These are phyloP conservation scores for Frankliniella intonsa DNA, from an alignment of 2,888 invertebrate species.

Conservation along the genomic window DNA sequence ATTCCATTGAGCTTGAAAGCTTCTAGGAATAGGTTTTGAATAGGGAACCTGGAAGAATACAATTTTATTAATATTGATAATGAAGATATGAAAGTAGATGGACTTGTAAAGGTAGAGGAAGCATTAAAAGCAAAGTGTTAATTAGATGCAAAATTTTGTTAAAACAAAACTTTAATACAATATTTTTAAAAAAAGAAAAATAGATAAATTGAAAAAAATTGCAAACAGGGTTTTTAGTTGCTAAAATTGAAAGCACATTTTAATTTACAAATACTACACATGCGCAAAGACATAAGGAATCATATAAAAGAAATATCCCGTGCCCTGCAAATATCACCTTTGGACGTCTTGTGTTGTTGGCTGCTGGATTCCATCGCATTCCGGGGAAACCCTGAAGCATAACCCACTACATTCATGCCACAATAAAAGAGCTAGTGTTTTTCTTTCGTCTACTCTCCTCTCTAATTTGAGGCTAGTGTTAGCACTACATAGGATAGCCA, in stretches of 20 bases:
- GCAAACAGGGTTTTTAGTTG: too few relatives aligned
- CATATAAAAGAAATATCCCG: too few relatives aligned
- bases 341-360: conserved; percentile 8
- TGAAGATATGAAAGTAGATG: too few relatives aligned
- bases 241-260: neutral
- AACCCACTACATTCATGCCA: conserved; percentile 14
- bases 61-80: neutral
- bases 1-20: conserved; percentile 97
- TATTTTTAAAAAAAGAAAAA: too few relatives aligned
- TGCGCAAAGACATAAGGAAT: too few relatives aligned
- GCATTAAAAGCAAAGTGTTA: neutral
- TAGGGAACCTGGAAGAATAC: conserved; percentile 64
- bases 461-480: too few relatives aligned
- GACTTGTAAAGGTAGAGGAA: neutral
- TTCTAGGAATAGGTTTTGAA: conserved; percentile 91
- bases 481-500: too few relatives aligned
- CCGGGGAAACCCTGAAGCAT: conserved; percentile 2
- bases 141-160: too few relatives aligned
- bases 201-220: too few relatives aligned
- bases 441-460: neutral
- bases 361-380: conserved; percentile 6
- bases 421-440: neutral
- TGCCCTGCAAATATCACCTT: neutral
- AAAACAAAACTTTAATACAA: too few relatives aligned
- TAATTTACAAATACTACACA: too few relatives aligned